A percentile compares a stretch with the other conserved stretches of the same genome.
Evolutionary conservation across 2,113 vertebrate genomes (phyloP).

Genomic region (Glaucidium brasilianum): DNA sequence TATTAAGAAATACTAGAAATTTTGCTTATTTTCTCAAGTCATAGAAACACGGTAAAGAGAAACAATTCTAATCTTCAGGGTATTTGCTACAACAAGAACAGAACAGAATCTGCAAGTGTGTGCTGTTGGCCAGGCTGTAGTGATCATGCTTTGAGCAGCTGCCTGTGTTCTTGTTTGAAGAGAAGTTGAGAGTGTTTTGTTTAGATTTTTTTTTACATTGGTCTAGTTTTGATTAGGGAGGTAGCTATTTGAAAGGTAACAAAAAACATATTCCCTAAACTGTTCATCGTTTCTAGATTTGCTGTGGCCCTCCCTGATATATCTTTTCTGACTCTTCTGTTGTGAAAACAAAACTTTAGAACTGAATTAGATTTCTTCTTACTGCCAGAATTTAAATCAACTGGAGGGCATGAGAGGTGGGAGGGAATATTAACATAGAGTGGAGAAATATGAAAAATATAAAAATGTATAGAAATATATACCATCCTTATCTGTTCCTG

Average conservation of each 20-base stretch:
- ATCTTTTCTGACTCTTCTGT: background rate
- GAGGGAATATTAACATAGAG: background rate
- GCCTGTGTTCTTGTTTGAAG: background rate
- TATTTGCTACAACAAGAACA: background rate
- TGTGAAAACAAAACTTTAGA: background rate
- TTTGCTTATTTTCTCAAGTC: background rate
- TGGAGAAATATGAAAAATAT: background rate
- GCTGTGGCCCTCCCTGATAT: background rate
- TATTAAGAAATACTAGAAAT: background rate
- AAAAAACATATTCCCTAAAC: background rate
- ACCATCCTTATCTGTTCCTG: background rate
- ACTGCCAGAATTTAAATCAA: background rate
- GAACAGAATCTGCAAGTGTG: background rate
- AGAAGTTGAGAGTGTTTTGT: background rate
- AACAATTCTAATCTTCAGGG: background rate
- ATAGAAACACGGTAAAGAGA: background rate
- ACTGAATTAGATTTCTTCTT: background rate
- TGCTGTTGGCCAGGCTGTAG: background rate
- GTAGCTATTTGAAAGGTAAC: background rate
- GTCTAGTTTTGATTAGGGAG: background rate
- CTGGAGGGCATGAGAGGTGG: background rate
- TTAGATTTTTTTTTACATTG: background rate
- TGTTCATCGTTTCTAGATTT: background rate
- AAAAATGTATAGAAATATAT: no score
- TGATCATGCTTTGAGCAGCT: background rate